Percentiles rank a stretch among this genome's conserved stretches.
These are phyloP conservation scores for Eidolon helvum DNA, from an alignment of 2,113 vertebrate genomes.

Conservation along the genomic window DNA sequence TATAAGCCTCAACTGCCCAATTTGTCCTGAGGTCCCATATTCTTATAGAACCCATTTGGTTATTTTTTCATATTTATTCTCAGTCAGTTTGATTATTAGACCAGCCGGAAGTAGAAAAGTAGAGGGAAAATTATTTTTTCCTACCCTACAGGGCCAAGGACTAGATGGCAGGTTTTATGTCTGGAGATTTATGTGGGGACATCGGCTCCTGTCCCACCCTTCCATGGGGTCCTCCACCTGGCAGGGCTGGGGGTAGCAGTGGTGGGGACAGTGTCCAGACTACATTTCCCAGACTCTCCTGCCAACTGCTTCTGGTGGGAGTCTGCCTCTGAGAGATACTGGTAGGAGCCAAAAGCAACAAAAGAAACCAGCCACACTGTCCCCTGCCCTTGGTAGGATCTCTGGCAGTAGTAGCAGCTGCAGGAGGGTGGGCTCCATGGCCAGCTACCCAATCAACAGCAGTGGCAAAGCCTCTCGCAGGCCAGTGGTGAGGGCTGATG, in stretches of 20 bases:
- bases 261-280: background rate
- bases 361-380: background rate
- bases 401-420: background rate
- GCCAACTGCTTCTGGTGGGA: background rate
- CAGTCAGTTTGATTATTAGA: too few relatives aligned
- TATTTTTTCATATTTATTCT: too few relatives aligned
- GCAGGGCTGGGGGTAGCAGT: too few relatives aligned
- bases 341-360: background rate
- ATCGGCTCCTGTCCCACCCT: background rate
- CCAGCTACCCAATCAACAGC: background rate
- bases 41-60: background rate
- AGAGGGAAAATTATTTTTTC: too few relatives aligned
- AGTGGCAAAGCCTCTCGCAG: background rate
- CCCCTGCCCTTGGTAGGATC: background rate
- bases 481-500: background rate
- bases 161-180: background rate
- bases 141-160: background rate
- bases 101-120: too few relatives aligned
- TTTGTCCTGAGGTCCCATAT: background rate
- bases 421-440: background rate
- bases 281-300: background rate
- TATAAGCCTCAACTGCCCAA: background rate
- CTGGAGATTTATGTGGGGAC: too few relatives aligned
- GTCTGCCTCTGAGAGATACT: background rate
- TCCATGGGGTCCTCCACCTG: background rate